Evolutionary conservation across 64 coral and sea anemone species (phyloP), one percentile per base, ranked within the genome.

Genomic region (Pocillopora verrucosa): DNA sequence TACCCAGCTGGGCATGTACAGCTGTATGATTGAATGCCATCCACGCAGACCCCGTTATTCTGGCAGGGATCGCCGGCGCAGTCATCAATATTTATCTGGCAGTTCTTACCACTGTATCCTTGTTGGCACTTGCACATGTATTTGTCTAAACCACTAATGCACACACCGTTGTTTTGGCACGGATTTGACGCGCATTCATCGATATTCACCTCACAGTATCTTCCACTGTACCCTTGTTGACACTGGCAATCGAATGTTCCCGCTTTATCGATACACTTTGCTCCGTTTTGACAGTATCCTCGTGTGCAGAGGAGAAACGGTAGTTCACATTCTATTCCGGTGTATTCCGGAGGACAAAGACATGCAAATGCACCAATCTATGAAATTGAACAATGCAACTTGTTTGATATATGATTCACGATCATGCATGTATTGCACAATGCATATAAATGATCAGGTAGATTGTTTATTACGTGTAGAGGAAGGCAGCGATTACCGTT

Each of bases 51-150:
- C 5, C 78, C 78, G 4, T 59, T 26, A 30, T 80, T 80, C 58
- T 60, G 57, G 12, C 78, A 80, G 0, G 78, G 78, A 16, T 91
- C 74, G 34, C 38, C 57, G 5, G 79, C 69, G 59, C 89, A 91
- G 24, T 91, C 89, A 34, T 91, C 72, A 5, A 69, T 85, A 59
- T 91, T 85, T 22, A 77, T 19, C 24, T 91, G 79, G 77, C 89
- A 91, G 56, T 84, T 84, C 2, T 26, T 61, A 13, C 80, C 89
- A 16, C 59, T 73, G 73, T 51, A 91, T 19, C 89, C 89, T 63
- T 59, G 5, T 5, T 80, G 89, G 34, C 89, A 91, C 30, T 60
- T 61, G 25, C 89, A 91, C 19, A 35, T 34, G 34, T 74, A 64
- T 3, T 16, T 75, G 17, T 91, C 72, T 14, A 84, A 36, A 9